Base-by-base conservation (phyloP, 2,888 invertebrate species). In the Syrphus vitripennis region DNA sequence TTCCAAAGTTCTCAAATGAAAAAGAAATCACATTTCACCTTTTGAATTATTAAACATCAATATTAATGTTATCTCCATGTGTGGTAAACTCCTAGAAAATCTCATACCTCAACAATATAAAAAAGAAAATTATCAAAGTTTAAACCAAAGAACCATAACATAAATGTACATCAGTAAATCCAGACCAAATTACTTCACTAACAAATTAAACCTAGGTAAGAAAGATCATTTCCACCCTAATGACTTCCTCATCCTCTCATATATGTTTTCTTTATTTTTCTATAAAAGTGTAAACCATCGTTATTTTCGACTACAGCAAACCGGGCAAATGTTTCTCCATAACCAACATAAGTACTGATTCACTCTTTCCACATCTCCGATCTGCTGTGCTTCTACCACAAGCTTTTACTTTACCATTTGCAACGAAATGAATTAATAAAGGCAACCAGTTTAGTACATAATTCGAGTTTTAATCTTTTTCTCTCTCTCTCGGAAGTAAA, bases 391-490 rank as follows among this genome's bases (percentile, higher is more conserved):
- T 61, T 26, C 26, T 48, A 48, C 65, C 45, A 50, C 50, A 63
- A 26, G 14, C 31, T 48, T 48, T 50, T 24, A 34, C 50, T 67
- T 50, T 24, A 16, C 42, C 69, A 29, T 50, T 70, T 57, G 75
- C 75, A 83, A 57, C 80, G 45, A 84, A 84, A 80, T 84, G 80
- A 80, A 76, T 80, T 84, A 84, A 84, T 84, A 84, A 84, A 80
- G 45, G 42, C 83, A 76, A 76, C 80, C 83, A 84, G 76, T 84
- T 80, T 84, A 80, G 70, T 76, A 84, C 83, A 80, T 80, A 84
- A 84, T 84, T 84, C 76, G 83, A 84, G 83, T 84, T 84, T 84
- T 84, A 84, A 84, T 84, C 80, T 84, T 84, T 76, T 83, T 63
- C 74, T 69, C 78, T 72, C 74, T 80, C 65, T 84, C 71, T 80